Base-by-base conservation (phyloP, 2,888 invertebrate genomes). In the Leucania comma region DNA sequence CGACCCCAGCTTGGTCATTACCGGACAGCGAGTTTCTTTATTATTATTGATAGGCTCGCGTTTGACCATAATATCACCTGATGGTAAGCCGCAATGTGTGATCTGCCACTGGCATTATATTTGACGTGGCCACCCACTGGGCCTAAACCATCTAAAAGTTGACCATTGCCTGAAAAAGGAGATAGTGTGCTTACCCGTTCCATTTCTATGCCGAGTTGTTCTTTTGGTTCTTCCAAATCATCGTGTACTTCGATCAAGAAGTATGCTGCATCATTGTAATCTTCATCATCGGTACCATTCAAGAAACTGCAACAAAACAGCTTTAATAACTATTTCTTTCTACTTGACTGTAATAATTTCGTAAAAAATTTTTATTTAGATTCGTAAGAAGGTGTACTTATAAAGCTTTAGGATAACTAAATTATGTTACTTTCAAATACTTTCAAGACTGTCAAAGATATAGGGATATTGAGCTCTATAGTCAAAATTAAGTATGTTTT, bases 181-280 rank as follows among this genome's bases (percentile, higher is more conserved):
- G 22, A 4, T 32, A n/a, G 12, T 17, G 5, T 46, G 61, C 92
- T 90, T 83, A 96, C 96, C 87, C 97, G 95, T 90, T 97, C 97
- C 92, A 98, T 96, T 95, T 98, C 98, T 79, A 98, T 97, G 62
- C 98, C 98, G 72, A 98, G 94, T 86, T 97, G 97, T 92, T 98
- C 98, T 62, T 97, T 97, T 10, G 98, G 97, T 85, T 97, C 97
- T 59, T 97, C 97, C 78, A 98, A 94, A 90, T 97, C 97, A 32
- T 97, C 97, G 89, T 98, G 98, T 94, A 98, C 97, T 91, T 97
- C 97, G 54, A 97, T 94, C 64, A 96, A 90, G 84, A 97, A 97
- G 87, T 96, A 97, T 20, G 97, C 97, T 35, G 96, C 95, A 75
- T 96, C 95, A 75, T 95, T 96, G 70, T 94, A 96, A 74, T 94